A percentile compares a stretch with the other conserved stretches of the same genome.
These are phyloP conservation scores for Riparia riparia DNA, from an alignment of 2,113 vertebrate species.

Conservation along the genomic window DNA sequence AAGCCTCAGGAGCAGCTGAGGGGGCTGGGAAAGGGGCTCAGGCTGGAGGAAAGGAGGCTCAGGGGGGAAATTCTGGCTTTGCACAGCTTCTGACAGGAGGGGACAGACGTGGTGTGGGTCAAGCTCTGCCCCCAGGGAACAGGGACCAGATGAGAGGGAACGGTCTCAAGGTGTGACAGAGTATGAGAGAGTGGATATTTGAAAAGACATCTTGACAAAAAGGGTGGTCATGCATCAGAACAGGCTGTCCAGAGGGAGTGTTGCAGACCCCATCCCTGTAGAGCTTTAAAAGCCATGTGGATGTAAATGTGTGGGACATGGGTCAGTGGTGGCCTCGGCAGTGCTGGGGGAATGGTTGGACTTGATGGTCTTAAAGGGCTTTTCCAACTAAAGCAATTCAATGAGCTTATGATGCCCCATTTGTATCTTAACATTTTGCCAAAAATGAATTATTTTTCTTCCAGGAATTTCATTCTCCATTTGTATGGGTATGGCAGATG, in stretches of 20 bases:
- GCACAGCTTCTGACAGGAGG: neutral
- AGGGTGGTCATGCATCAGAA: neutral
- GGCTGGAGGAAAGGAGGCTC: neutral
- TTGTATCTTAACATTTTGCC: neutral
- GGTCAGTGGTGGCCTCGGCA: neutral
- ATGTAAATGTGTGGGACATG: neutral
- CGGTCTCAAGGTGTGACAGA: accelerated
- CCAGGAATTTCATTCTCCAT: accelerated
- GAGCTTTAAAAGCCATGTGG: accelerated
- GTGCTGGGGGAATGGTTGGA: neutral
- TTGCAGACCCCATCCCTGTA: neutral
- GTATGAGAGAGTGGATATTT: accelerated
- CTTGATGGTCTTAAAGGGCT: accelerated
- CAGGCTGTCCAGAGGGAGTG: neutral
- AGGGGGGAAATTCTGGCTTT: neutral
- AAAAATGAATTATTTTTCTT: neutral
- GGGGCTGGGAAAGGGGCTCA: neutral
- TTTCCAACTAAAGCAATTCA: neutral
- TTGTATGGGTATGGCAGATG: accelerated
- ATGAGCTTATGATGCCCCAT: neutral
- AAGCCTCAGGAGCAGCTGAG: neutral
- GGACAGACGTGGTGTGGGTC: accelerated
- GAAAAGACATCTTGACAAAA: neutral
- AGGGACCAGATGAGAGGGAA: neutral
- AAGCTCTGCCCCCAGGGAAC: neutral